Evolutionary conservation across 2,888 invertebrate genomes (phyloP).

Genomic region (Cenopis cana): DNA sequence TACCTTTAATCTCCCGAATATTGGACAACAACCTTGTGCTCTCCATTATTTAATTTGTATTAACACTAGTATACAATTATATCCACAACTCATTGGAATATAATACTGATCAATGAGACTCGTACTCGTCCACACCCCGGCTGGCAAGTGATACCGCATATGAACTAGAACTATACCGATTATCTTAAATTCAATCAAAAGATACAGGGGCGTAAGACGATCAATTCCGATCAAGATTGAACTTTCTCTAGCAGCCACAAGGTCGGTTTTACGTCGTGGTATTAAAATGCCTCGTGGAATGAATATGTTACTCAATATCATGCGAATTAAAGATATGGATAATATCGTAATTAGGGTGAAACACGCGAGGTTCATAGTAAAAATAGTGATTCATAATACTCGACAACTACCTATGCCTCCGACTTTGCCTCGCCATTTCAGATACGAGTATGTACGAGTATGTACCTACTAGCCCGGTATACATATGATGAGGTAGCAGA

Average conservation of each 20-base stretch:
- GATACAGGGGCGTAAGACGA: not conserved
- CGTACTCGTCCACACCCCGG: not conserved
- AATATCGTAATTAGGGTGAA: slow-evolving; percentile 4
- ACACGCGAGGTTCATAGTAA: slow-evolving; percentile 4
- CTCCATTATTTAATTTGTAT: slow-evolving; percentile 4
- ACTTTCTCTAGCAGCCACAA: not conserved
- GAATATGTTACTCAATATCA: not conserved
- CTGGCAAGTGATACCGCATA: slow-evolving; percentile 8
- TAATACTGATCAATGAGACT: slow-evolving; percentile 1
- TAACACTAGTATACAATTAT: not conserved
- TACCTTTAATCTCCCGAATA: not conserved
- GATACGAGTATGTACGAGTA: too few relatives aligned
- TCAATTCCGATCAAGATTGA: not conserved
- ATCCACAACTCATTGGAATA: not conserved
- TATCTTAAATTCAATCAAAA: not conserved
- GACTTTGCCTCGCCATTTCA: too few relatives aligned
- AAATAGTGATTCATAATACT: not conserved
- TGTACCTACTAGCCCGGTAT: too few relatives aligned
- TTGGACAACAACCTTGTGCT: not conserved
- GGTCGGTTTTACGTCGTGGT: not conserved
- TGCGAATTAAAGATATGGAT: slow-evolving; percentile 11
- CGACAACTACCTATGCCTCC: too few relatives aligned
- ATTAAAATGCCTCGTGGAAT: not conserved
- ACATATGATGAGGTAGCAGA: too few relatives aligned
- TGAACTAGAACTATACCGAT: not conserved